A percentile compares a stretch with the other conserved stretches of the same genome.
phyloP scores from a whole-genome alignment of 30 jellyfish, hydroid and myxozoan species.

The Aurelia aurita region DNA sequence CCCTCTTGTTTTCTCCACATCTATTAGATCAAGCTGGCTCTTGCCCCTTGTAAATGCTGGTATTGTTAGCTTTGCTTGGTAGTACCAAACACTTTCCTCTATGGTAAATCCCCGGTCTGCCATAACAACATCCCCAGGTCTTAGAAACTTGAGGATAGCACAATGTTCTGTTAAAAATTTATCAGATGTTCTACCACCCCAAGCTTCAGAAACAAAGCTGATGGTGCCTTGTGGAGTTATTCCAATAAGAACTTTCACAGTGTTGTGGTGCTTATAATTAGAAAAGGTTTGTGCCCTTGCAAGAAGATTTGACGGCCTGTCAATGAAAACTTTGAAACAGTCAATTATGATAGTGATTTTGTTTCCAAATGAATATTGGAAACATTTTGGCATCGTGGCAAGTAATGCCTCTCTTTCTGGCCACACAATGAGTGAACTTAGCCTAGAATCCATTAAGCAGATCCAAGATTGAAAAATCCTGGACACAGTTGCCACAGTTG shows the following conservation, averaged over 20 bases:
- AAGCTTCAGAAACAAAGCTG: slow-evolving; percentile 54
- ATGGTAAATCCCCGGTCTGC: slow-evolving; percentile 64
- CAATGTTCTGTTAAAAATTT: slow-evolving; percentile 56
- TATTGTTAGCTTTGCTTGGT: slow-evolving; percentile 38
- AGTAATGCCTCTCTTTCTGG: slow-evolving; percentile 45
- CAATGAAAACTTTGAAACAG: slow-evolving; percentile 55
- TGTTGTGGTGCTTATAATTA: slow-evolving; percentile 64
- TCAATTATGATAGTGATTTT: slow-evolving; percentile 41
- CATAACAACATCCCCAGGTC: slow-evolving; percentile 62
- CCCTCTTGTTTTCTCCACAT: slow-evolving; percentile 48
- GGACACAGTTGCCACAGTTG: slow-evolving; percentile 43
- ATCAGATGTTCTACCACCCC: slow-evolving; percentile 68
- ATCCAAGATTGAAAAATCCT: slow-evolving; percentile 42
- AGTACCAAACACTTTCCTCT: slow-evolving; percentile 42
- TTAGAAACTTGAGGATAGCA: slow-evolving; percentile 32
- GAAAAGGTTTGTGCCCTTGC: slow-evolving; percentile 71
- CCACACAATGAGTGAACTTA: slow-evolving; percentile 33
- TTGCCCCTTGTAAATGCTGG: slow-evolving; percentile 48
- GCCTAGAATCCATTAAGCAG: slow-evolving; percentile 18
- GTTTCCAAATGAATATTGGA: slow-evolving; percentile 43
- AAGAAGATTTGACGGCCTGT: slow-evolving; percentile 34
- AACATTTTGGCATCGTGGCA: slow-evolving; percentile 55
- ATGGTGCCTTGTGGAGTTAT: slow-evolving; percentile 61
- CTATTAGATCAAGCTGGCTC: slow-evolving; percentile 31
- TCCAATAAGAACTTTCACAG: slow-evolving; percentile 53